phyloP scores from a whole-genome alignment of 2,113 vertebrate genomes.

The Megaptera novaeangliae region DNA sequence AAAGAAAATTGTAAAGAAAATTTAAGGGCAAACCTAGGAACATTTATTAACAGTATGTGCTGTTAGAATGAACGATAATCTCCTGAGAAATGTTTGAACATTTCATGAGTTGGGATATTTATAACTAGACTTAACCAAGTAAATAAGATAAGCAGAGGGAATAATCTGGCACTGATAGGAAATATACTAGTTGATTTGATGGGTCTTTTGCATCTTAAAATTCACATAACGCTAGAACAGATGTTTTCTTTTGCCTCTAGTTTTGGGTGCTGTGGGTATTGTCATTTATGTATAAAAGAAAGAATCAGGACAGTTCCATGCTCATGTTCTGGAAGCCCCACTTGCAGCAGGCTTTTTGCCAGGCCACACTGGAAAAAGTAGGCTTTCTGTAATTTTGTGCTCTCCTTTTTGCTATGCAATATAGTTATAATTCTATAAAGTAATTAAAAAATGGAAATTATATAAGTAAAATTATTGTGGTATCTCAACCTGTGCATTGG shows the following conservation, averaged over 20 bases:
- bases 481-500: neutral
- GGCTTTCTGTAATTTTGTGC: neutral
- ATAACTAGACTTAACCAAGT: neutral
- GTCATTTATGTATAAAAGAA: neutral
- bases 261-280: neutral
- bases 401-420: neutral
- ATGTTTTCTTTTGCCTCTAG: conserved; percentile 34
- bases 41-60: neutral
- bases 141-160: neutral
- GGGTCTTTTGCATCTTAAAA: neutral
- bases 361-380: neutral
- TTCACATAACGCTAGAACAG: neutral
- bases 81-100: neutral
- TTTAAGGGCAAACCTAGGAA: neutral
- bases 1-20: neutral
- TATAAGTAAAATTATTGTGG: neutral
- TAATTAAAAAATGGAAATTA: conserved; percentile 23
- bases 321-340: neutral
- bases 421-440: neutral
- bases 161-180: neutral
- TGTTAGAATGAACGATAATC: neutral
- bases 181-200: neutral
- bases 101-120: neutral
- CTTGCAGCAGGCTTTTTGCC: neutral
- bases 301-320: neutral